Evolutionary conservation across 2,113 vertebrate genomes (phyloP).

Genomic region (Cathartes aura): DNA sequence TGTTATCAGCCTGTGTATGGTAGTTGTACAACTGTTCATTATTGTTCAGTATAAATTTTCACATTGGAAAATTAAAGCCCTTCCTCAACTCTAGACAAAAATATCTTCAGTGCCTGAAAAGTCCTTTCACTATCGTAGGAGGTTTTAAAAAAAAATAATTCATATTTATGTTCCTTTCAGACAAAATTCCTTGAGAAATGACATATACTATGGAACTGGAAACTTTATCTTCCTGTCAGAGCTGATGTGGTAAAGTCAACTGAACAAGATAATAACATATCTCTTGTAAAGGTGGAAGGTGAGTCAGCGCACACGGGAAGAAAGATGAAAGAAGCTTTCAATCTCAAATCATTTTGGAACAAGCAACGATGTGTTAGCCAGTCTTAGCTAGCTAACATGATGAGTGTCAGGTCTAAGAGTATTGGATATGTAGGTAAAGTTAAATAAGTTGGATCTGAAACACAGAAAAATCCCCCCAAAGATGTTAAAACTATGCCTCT

Average conservation of each 20-base stretch:
- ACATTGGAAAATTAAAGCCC: slow-evolving; percentile 59
- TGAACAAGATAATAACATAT: slow-evolving; percentile 67
- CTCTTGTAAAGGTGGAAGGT: slow-evolving; percentile 66
- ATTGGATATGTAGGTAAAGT: background rate
- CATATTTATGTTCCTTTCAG: slow-evolving; percentile 65
- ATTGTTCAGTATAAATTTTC: slow-evolving; percentile 34
- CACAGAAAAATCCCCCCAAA: background rate
- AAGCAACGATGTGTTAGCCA: background rate
- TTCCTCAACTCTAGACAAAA: slow-evolving; percentile 34
- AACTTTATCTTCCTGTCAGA: slow-evolving; percentile 75
- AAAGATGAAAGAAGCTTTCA: slow-evolving; percentile 52
- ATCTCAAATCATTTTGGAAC: background rate
- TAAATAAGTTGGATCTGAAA: background rate
- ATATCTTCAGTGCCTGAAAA: slow-evolving; percentile 60
- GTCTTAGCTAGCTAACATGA: background rate
- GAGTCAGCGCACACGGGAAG: slow-evolving; percentile 27
- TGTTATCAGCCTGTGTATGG: slow-evolving; percentile 11
- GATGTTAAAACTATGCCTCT: background rate
- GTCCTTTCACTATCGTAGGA: background rate
- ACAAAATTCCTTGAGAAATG: slow-evolving; percentile 59
- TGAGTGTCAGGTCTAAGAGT: background rate
- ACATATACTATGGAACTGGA: background rate
- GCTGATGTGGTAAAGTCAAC: slow-evolving; percentile 60
- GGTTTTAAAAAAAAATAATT: slow-evolving; percentile 26
- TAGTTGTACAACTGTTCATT: background rate